Evolutionary conservation across 2,113 vertebrate species (phyloP).

Genomic region (Diphyllodes magnificus): DNA sequence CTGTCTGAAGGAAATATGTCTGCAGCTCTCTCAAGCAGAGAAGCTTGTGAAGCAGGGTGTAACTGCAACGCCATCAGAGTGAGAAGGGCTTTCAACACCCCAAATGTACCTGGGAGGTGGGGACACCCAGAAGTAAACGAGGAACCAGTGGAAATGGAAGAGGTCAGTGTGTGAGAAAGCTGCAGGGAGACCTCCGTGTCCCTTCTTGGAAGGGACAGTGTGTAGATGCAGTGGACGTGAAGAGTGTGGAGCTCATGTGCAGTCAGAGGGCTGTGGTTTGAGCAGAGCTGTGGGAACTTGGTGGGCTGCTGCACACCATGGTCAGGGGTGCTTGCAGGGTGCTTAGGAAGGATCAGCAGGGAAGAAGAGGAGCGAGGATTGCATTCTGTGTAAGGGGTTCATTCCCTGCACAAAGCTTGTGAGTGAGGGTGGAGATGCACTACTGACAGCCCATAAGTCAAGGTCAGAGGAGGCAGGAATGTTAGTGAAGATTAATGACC

Average conservation of each 20-base stretch:
- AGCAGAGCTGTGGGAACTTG: background rate
- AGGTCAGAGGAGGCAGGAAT: background rate
- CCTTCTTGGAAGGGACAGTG: fast-evolving
- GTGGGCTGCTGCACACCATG: background rate
- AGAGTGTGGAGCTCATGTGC: background rate
- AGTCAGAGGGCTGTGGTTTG: background rate
- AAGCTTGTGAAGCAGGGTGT: background rate
- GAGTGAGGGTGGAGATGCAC: background rate
- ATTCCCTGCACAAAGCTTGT: background rate
- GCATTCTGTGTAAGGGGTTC: background rate
- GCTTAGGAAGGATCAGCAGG: background rate
- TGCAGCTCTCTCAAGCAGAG: background rate
- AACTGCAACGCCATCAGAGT: background rate
- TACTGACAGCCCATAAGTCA: background rate
- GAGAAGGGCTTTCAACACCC: background rate
- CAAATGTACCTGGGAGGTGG: background rate
- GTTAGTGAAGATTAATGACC: background rate
- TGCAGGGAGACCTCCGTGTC: background rate
- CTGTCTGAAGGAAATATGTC: background rate
- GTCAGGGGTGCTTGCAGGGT: background rate
- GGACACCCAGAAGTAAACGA: background rate
- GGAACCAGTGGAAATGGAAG: background rate
- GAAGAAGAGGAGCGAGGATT: background rate
- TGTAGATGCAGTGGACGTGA: background rate
- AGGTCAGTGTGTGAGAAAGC: background rate